Base-by-base conservation (phyloP, 2,888 invertebrate genomes). In the Lissocephala sabroskyi region DNA sequence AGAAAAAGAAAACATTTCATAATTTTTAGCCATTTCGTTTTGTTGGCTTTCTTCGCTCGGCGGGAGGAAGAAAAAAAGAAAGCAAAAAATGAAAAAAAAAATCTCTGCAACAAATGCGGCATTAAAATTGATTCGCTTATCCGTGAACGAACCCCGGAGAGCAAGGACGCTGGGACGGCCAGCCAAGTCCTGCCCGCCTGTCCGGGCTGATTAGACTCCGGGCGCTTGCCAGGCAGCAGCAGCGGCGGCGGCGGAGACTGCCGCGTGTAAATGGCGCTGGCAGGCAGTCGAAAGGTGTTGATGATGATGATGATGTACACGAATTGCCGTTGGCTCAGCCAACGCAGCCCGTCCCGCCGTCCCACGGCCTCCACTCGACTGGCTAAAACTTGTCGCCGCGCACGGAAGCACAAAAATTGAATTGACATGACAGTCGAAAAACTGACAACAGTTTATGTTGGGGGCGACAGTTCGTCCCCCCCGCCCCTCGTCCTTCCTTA, bases 351-450 rank as follows among this genome's bases (percentile, higher is more conserved):
- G 36, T 18, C 16, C 10, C 4, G 5, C 32, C 6, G 45, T 23
- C 42, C 26, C 17, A 35, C 17, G n/a, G 29, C 23, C 53, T 49
- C 43, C 13, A 10, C 13, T 11, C 16, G 14, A 42, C 68, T 62
- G 76, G 59, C 77, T 70, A 70, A 70, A 70, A 76, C 68, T 70
- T 70, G 68, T 70, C 68, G 68, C 77, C 68, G 75, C 75, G 78
- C 75, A 75, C 73, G 78, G 75, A 73, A 75, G 78, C 78, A 65
- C 67, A 71, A 70, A 73, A 73, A 73, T 73, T 73, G 78, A 75
- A 73, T 78, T 73, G 73, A 73, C 73, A 65, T 78, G 71, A 70
- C 74, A 70, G 77, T 65, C 77, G 42, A 39, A n/a, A n/a, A 47
- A 76, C 76, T 68, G 68, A 76, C 68, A 68, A 76, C 74, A 73